Base-by-base conservation (phyloP, 2,797 vertebrate species). In the Acrossocheilus fasciatus region DNA sequence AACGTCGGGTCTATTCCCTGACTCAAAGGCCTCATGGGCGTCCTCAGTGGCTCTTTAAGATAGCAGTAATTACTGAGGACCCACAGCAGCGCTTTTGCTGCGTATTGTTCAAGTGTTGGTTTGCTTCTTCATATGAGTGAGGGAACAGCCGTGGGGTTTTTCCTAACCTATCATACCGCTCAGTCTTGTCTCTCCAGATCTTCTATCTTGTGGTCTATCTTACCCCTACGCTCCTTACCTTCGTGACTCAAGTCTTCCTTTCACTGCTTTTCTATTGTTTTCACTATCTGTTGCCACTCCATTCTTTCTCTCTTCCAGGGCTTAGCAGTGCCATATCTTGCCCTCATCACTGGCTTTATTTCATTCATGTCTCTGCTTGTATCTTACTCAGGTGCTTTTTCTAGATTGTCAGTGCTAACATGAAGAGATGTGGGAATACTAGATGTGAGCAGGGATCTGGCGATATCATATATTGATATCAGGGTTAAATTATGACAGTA, bases 21-120 rank as follows among this genome's bases (percentile, higher is more conserved):
- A 59, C 78, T 52, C 79, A 11, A 36, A 81, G 74, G 80, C 83
- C 64, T 81, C 68, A 73, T 18, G 23, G 74, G 47, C 5, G 6
- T 39, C 66, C n/a, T 74, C 79, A n/a, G 79, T 41, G 69, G 59
- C 80, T 85, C 52, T 50, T 91, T 76, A 87, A 91, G 90, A 90
- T 90, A 92, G 90, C 91, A 91, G 92, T 94, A 93, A 94, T 90
- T 39, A 84, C 92, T 93, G 92, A 94, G 92, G 93, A 91, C 87
- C 92, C 92, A 94, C 93, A 86, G 85, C 92, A 93, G 93, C 91
- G 91, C 93, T 93, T 94, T 93, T 92, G 30, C 70, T 10, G 11
- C n/a, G 36, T 62, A 70, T 80, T 77, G 73, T 69, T 41, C 36
- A 68, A 52, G 62, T 78, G 62, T 77, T 76, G 36, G 79, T 87